A percentile compares a stretch with the other conserved stretches of the same genome.
phyloP scores from a whole-genome alignment of 2,797 vertebrate species.

The Phalanger gymnotis region DNA sequence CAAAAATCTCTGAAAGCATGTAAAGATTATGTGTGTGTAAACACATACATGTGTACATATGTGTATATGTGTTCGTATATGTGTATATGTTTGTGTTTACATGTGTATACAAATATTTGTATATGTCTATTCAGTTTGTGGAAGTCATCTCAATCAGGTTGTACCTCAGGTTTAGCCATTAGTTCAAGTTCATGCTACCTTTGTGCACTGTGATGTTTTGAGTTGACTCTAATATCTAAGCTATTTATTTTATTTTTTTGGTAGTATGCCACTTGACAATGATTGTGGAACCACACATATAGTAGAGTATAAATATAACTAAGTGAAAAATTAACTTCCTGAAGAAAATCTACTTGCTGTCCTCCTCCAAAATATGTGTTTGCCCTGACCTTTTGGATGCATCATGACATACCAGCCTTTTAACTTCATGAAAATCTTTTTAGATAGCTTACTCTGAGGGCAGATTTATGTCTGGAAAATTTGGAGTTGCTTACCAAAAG shows the following conservation, averaged over 20 bases:
- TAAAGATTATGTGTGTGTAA: neutral
- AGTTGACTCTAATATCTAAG: slow-evolving; percentile 54
- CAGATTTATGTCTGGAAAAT: slow-evolving; percentile 91
- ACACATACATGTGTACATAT: neutral
- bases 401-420: slow-evolving; percentile 83
- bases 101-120: too few species aligned
- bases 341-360: slow-evolving; percentile 82
- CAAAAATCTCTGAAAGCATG: neutral
- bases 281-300: slow-evolving; percentile 67
- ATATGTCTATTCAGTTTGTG: neutral
- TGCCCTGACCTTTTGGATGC: slow-evolving; percentile 84
- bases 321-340: slow-evolving; percentile 86
- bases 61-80: too few species aligned
- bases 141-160: neutral
- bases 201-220: slow-evolving; percentile 8
- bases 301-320: slow-evolving; percentile 83
- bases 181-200: neutral
- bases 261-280: slow-evolving; percentile 75
- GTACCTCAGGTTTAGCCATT: neutral
- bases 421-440: slow-evolving; percentile 87
- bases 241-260: slow-evolving; percentile 31
- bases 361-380: slow-evolving; percentile 83
- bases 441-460: slow-evolving; percentile 85
- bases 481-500: slow-evolving; percentile 90
- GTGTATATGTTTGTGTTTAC: too few species aligned